Percentiles rank a stretch among this genome's conserved stretches.
phyloP scores from a whole-genome alignment of 2,888 invertebrate species.

The Agrilus cyanescens region DNA sequence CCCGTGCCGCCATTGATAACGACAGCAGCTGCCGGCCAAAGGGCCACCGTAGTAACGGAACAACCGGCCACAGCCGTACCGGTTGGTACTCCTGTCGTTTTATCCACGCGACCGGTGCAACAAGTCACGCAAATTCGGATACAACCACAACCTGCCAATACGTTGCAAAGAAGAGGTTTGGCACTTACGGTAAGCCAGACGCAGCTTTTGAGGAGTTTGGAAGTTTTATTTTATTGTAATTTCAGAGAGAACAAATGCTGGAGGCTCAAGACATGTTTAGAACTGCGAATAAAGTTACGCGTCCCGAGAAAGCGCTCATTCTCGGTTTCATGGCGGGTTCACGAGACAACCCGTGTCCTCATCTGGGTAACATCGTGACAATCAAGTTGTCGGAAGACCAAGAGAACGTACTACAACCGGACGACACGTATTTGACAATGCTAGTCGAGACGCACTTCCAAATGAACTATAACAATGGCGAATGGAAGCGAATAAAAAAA shows the following conservation, averaged over 20 bases:
- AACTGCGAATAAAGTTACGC: constrained; percentile 88
- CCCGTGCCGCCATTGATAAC: constrained; percentile 31
- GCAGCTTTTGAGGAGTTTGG: too few species aligned
- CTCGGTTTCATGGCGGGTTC: constrained; percentile 98
- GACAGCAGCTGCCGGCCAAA: constrained; percentile 24
- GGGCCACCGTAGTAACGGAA: constrained; percentile 27
- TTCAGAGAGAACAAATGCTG: constrained; percentile 87
- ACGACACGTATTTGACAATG: constrained; percentile 67
- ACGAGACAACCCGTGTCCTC: constrained; percentile 94
- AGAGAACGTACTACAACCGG: constrained; percentile 76
- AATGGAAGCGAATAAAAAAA: constrained; percentile 93
- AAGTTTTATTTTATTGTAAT: constrained; percentile 15
- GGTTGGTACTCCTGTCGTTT: constrained; percentile 41
- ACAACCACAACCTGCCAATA: constrained; percentile 40
- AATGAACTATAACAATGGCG: constrained; percentile 96
- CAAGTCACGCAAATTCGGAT: constrained; percentile 43
- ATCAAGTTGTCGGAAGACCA: constrained; percentile 88
- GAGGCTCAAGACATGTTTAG: constrained; percentile 97
- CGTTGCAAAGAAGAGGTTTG: constrained; percentile 49
- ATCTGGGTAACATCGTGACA: constrained; percentile 89
- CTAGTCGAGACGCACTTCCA: constrained; percentile 93
- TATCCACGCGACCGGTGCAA: constrained; percentile 36
- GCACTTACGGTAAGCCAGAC: constrained; percentile 50
- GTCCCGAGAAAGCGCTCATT: constrained; percentile 94
- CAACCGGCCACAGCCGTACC: constrained; percentile 20